Evolutionary conservation across 2,888 invertebrate species (phyloP).

Genomic region (Cheilosia grossa): DNA sequence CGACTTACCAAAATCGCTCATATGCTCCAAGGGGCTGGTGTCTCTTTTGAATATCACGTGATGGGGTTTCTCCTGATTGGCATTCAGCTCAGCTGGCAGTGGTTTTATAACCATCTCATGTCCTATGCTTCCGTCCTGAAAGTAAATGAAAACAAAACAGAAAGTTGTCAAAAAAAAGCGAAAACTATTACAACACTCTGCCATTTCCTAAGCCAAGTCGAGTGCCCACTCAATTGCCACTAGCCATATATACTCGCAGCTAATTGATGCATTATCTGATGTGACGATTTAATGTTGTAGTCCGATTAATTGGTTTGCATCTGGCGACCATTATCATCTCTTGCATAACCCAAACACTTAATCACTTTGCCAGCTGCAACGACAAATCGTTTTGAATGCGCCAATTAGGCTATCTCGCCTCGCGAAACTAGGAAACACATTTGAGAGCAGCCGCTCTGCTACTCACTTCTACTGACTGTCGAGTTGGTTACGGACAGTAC

Average conservation of each 20-base stretch:
- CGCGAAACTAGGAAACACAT: constrained; percentile 48
- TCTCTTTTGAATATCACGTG: constrained; percentile 91
- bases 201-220: constrained; percentile 16
- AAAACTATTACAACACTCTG: neutral
- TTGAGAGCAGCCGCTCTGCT: constrained; percentile 15
- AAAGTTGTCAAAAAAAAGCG: constrained; percentile 2
- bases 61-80: constrained; percentile 84
- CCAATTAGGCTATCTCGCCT: constrained; percentile 43
- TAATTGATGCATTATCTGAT: constrained; percentile 37
- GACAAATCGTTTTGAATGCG: constrained; percentile 63
- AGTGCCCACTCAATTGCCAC: constrained; percentile 23
- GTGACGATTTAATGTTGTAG: constrained; percentile 33
- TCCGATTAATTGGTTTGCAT: constrained; percentile 46
- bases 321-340: constrained; percentile 46
- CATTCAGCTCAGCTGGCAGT: constrained; percentile 88
- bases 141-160: constrained; percentile 65
- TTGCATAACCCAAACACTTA: constrained; percentile 50
- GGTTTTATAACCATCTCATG: constrained; percentile 94
- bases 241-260: neutral
- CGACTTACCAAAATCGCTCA: constrained; percentile 91
- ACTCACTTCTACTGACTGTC: neutral
- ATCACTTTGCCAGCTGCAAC: constrained; percentile 27
- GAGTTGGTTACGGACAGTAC: constrained; percentile 29
- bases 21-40: constrained; percentile 84
- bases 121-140: constrained; percentile 96